Base-by-base conservation (phyloP, 1,140 invertebrate species). In the Glossosoma conforme region DNA sequence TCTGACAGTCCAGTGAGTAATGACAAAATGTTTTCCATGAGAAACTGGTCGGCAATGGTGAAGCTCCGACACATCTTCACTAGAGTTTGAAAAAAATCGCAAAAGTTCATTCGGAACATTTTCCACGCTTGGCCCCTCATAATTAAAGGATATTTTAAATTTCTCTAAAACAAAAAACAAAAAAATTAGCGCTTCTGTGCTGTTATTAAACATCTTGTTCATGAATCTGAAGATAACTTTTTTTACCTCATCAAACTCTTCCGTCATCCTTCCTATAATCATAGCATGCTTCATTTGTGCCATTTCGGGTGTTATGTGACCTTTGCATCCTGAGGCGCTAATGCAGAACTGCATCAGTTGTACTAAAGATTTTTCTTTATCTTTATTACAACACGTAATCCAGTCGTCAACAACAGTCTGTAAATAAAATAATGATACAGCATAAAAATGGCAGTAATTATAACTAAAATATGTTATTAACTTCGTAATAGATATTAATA, bases 1-100 rank as follows among this genome's bases (percentile, higher is more conserved):
- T 99, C 97, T 0, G 97, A 97, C 10, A 99, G 75, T 3, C 95
- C 95, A 52, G 95, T 99, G 8, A 99, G 75, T 19, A 99, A 75
- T 0, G 96, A 97, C 58, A 99, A 98, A 5, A 99, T 86, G 69
- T 96, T 98, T 67, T 99, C 97, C 94, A 99, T 98, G 28, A 99
- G 75, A 69, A 94, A 97, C 65, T 98, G 94, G 75, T 99, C 97
- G 65, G 98, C 99, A 61, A 99, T 98, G 47, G 99, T 98, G 33
- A 91, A 95, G 72, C 98, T 97, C 69, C 99, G 96, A 65, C 95
- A 99, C 69, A 98, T 94, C 51, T 93, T 88, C 14, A 99, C 94
- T 24, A 99, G 74, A 2, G 91, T 89, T 72, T 97, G 91, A 10
- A 99, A 91, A 76, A 99, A 99, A 67, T 98, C 96, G 69, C 93